Evolutionary conservation across 2,888 invertebrate genomes (phyloP).

Genomic region (Zaprionus lineosus): DNA sequence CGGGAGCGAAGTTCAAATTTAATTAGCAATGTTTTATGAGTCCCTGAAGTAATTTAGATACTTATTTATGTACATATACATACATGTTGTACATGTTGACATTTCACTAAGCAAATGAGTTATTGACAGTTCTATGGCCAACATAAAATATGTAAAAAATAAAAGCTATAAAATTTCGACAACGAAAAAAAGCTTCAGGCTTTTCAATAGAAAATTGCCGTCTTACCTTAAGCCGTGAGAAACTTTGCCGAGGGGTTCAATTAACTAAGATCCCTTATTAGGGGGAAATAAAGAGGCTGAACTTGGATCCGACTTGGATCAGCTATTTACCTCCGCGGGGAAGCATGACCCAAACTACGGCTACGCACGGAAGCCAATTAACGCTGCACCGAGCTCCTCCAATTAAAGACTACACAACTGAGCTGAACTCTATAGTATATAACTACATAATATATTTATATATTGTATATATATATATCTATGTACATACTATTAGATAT

Average conservation of each 20-base stretch:
- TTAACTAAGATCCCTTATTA: conserved; percentile 14
- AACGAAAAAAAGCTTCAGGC: too few relatives aligned
- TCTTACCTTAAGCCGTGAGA: too few relatives aligned
- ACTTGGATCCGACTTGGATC: too few relatives aligned
- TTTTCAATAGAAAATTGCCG: not conserved
- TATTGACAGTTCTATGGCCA: conserved; percentile 15
- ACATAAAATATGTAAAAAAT: not conserved
- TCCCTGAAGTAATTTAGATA: conserved; percentile 8
- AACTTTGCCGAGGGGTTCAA: conserved; percentile 7
- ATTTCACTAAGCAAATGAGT: conserved; percentile 18
- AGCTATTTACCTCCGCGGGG: conserved; percentile 59
- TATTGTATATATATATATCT: conserved; percentile 7
- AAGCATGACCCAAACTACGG: conserved; percentile 30
- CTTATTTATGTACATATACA: too few relatives aligned
- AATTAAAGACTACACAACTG: conserved; percentile 35
- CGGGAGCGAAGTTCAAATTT: conserved; percentile 25
- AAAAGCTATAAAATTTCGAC: too few relatives aligned
- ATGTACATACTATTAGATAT: too few relatives aligned
- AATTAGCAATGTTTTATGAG: conserved; percentile 59
- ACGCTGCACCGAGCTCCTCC: conserved; percentile 13
- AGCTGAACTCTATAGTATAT: too few relatives aligned
- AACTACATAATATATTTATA: too few relatives aligned
- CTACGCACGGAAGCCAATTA: conserved; percentile 46
- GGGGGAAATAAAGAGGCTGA: too few relatives aligned
- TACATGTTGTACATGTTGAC: too few relatives aligned